These are phyloP conservation scores for Thysanoteuthis rhombus DNA, from an alignment of 2,888 invertebrate genomes.

Conservation along the genomic window DNA sequence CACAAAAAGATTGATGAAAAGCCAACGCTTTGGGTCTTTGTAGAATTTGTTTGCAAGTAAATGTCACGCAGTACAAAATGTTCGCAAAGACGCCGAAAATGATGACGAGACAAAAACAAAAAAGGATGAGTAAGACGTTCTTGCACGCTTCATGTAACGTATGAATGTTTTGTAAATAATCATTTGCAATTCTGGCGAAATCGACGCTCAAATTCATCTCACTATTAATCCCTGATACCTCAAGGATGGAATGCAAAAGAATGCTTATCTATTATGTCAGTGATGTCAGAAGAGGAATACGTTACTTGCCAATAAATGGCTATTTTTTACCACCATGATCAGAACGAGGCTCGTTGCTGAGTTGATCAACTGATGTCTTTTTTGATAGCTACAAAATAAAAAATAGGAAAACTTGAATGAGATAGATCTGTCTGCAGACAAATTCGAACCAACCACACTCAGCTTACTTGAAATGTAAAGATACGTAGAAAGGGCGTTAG, in stretches of 20 bases:
- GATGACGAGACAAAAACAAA: neutral
- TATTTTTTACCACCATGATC: neutral
- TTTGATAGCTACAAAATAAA: neutral
- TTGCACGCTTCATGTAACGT: neutral
- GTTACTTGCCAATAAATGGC: neutral
- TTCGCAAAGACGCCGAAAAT: neutral
- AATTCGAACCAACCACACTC: too few species aligned
- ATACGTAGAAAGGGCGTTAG: too few species aligned
- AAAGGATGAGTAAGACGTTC: neutral
- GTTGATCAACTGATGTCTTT: neutral
- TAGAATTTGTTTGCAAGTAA: neutral
- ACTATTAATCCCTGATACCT: neutral
- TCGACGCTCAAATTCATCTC: neutral
- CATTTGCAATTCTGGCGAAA: neutral
- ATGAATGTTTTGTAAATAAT: neutral
- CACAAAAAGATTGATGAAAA: slow-evolving; percentile 54
- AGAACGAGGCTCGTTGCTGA: neutral
- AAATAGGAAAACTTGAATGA: neutral
- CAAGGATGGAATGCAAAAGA: neutral
- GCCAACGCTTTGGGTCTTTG: neutral
- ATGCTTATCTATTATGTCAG: neutral
- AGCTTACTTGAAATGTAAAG: too few species aligned
- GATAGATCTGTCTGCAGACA: neutral
- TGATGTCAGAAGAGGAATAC: neutral
- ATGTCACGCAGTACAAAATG: neutral